Conservation (phyloP, 1,140 invertebrate species). For the Panagrolaimus sp. region DNA sequence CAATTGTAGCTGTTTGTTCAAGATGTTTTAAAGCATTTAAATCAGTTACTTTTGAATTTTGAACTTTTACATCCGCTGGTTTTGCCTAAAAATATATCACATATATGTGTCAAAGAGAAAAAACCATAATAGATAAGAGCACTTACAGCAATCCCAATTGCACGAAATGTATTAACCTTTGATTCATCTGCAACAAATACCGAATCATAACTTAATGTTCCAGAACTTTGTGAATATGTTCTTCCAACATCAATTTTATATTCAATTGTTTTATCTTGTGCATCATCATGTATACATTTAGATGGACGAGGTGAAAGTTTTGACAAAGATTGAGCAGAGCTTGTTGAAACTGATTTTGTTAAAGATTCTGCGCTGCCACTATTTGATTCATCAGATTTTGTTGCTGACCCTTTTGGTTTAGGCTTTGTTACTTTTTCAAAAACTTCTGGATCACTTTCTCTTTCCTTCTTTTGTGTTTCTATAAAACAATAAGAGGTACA, state of each 20-base stretch:
- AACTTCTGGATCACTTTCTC: background rate
- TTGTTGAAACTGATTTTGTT: background rate
- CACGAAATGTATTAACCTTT: background rate
- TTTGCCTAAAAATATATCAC: no score
- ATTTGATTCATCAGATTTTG: background rate
- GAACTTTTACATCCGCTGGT: no score
- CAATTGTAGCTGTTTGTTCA: background rate
- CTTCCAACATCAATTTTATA: constrained; percentile 11
- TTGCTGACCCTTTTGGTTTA: background rate
- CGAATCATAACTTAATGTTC: constrained; percentile 6
- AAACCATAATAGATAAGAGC: background rate
- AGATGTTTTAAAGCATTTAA: background rate
- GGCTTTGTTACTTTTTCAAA: constrained; percentile 2
- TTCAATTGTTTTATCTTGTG: background rate
- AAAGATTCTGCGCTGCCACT: background rate
- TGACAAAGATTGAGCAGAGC: background rate
- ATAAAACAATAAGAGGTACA: background rate
- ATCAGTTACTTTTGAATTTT: no score
- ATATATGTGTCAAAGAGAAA: no score
- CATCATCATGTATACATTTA: background rate
- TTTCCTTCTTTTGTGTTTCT: background rate
- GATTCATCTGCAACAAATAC: background rate
- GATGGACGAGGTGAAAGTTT: background rate
- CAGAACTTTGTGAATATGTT: constrained; percentile 10
- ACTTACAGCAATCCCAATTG: background rate